Percentiles rank a stretch among this genome's conserved stretches.
Evolutionary conservation across 2,888 invertebrate genomes (phyloP).

Genomic region (Druceiella hillmani): DNA sequence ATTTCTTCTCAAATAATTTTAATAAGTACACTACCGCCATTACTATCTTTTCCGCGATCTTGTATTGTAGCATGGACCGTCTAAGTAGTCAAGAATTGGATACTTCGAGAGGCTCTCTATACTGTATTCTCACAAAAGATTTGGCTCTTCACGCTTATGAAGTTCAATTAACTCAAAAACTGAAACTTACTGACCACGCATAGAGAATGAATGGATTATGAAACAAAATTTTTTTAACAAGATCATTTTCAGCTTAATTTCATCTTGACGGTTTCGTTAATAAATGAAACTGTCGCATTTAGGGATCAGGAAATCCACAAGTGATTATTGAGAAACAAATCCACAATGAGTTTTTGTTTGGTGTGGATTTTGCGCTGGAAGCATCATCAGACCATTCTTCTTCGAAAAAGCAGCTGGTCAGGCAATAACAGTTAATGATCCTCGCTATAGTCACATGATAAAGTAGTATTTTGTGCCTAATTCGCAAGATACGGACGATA

Average conservation of each 20-base stretch:
- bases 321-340: neutral
- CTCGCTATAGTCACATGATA: too few relatives aligned
- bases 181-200: slow-evolving; percentile 21
- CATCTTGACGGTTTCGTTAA: neutral
- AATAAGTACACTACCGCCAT: too few relatives aligned
- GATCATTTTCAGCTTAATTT: neutral
- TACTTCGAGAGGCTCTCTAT: too few relatives aligned
- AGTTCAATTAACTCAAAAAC: slow-evolving; percentile 21
- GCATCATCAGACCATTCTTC: neutral
- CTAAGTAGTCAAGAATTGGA: too few relatives aligned
- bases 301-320: neutral
- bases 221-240: neutral
- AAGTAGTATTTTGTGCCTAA: too few relatives aligned
- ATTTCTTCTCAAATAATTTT: too few relatives aligned
- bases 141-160: slow-evolving; percentile 18
- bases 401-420: too few relatives aligned
- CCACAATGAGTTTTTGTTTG: slow-evolving; percentile 2
- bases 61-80: too few relatives aligned
- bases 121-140: too few relatives aligned
- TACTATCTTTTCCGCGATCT: too few relatives aligned
- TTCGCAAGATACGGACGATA: too few relatives aligned
- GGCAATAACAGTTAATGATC: too few relatives aligned
- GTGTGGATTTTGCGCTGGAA: neutral
- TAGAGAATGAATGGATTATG: neutral
- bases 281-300: slow-evolving; percentile 1